Evolutionary conservation across 2,888 invertebrate species (phyloP).

Genomic region (Coecobrya sp.): DNA sequence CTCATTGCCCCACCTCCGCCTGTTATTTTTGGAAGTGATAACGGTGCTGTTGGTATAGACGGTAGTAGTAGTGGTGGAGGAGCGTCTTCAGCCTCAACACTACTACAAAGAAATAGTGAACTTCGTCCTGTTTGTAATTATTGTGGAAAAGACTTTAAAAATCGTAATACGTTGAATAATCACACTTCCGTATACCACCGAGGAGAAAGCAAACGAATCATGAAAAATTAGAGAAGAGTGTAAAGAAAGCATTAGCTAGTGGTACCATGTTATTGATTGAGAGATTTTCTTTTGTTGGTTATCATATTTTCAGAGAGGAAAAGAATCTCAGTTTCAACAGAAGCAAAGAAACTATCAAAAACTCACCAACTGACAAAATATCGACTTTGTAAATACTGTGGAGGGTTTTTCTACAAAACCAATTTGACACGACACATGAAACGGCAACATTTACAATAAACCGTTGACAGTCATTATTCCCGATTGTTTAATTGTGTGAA

Average conservation of each 20-base stretch:
- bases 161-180: slow-evolving; percentile 66
- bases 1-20: background rate
- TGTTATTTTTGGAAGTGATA: slow-evolving; percentile 12
- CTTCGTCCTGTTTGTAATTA: slow-evolving; percentile 57
- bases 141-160: slow-evolving; percentile 74
- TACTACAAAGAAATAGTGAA: slow-evolving; percentile 13
- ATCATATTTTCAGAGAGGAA: slow-evolving; percentile 49
- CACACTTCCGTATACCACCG: slow-evolving; percentile 69
- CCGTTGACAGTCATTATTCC: slow-evolving; percentile 63
- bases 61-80: background rate
- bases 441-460: slow-evolving; percentile 78
- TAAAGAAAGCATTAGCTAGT: background rate
- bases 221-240: background rate
- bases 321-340: background rate
- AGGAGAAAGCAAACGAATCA: slow-evolving; percentile 27
- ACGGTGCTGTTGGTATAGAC: background rate
- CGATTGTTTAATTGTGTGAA: slow-evolving; percentile 72
- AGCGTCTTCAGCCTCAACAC: background rate
- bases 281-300: background rate
- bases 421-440: slow-evolving; percentile 84
- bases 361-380: slow-evolving; percentile 70
- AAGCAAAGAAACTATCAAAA: slow-evolving; percentile 31
- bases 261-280: background rate
- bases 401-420: slow-evolving; percentile 80
- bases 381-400: slow-evolving; percentile 82